Evolutionary conservation across 1,140 invertebrate species (phyloP), one percentile per base, ranked within the genome.

Genomic region (Drosophila athabasca): DNA sequence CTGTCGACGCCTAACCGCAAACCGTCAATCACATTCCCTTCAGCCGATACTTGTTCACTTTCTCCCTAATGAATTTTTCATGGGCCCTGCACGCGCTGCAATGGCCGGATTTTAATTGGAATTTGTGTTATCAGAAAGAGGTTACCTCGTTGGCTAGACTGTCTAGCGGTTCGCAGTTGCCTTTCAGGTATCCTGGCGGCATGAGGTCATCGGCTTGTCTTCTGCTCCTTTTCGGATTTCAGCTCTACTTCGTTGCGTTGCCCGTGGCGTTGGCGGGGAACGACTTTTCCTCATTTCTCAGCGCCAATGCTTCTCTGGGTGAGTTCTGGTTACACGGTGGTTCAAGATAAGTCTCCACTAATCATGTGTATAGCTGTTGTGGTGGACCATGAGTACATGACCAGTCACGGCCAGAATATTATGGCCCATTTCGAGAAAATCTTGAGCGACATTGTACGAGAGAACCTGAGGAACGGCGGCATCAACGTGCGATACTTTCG

Each of bases 281-380:
- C 79, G 94, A 94, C 73, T 95, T 95, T 91, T 95, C 95, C 5
- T 95, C 95, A 0, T 92, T 95, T 58, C 93, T 95, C 0, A 94
- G 94, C 22, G 92, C 94, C 6, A 96, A 96, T 91, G 95, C 94
- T 6, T 94, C 95, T 8, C 93, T 96, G 83, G 95, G 95, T 96
- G 92, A 89, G 92, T 48, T 49, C 0, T 6, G 17, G 6, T 17
- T 1, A 2, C 7, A 65, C 46, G 1, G 3, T 22, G 61, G 62
- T 22, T 49, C 1, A 52, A 51, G 43, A 13, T n/a, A 19, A 17
- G 45, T n/a, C 39, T 45, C 50, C 19, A 8, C 24, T 19, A 43
- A 44, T 49, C 7, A 49, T 39, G 11, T 43, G 51, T 53, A 0
- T 61, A 95, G 94, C 94, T 44, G 92, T 95, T 48, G 93, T 95